Evolutionary conservation across 2,888 invertebrate species (phyloP).

Genomic region (Noctua comes): DNA sequence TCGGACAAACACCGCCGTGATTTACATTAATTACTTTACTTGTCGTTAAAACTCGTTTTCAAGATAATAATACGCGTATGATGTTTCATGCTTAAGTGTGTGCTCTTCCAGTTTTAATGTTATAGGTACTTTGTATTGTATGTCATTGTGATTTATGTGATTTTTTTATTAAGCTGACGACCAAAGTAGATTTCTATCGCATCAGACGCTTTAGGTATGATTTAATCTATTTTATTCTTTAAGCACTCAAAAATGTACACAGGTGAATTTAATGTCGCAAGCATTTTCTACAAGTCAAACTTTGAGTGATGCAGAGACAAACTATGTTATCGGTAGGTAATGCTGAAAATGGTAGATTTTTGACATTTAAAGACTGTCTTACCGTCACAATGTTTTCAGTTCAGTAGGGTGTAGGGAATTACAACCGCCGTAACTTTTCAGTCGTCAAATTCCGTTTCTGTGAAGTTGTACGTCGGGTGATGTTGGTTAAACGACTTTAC

Average conservation of each 20-base stretch:
- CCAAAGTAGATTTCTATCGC: slow-evolving; percentile 13
- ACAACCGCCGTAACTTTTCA: neutral
- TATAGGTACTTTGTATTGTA: slow-evolving; percentile 26
- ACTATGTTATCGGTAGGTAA: neutral
- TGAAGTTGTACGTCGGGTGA: neutral
- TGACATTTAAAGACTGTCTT: neutral
- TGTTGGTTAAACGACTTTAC: neutral
- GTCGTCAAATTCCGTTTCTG: neutral
- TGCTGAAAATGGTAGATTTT: neutral
- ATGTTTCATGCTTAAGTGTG: slow-evolving; percentile 61
- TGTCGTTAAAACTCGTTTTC: slow-evolving; percentile 51
- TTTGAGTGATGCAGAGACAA: neutral
- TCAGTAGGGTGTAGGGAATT: neutral
- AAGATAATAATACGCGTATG: slow-evolving; percentile 56
- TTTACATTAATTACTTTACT: slow-evolving; percentile 53
- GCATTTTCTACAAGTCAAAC: neutral
- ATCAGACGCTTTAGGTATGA: neutral
- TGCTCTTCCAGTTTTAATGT: slow-evolving; percentile 48
- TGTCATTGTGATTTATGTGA: slow-evolving; percentile 34
- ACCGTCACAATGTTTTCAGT: neutral
- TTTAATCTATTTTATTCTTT: neutral
- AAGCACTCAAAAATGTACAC: neutral
- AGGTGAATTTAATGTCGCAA: neutral
- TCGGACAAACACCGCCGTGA: slow-evolving; percentile 44
- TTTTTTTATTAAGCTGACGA: slow-evolving; percentile 13